Base-by-base conservation (phyloP, 2,113 vertebrate species). In the Spilogale gracilis region DNA sequence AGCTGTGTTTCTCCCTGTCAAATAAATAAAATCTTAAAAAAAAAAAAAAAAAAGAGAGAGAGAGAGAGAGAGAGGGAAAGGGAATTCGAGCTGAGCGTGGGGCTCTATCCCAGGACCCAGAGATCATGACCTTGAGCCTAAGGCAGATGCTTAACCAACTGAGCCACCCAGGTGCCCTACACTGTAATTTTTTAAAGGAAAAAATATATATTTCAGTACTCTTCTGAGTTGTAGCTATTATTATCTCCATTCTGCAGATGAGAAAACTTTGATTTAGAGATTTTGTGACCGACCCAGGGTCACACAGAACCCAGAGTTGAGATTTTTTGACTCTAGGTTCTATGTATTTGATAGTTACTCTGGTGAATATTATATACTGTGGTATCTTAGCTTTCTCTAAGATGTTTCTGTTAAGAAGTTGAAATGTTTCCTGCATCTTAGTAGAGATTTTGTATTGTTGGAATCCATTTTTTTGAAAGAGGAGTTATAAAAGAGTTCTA, bases 201-300 rank as follows among this genome's bases (percentile, higher is more conserved):
- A 48, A 38, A 56, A 79, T 65, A 14, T 43, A 5, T 74, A 56
- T 79, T 80, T 73, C 14, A 54, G 1, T 52, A 58, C 56, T 20
- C 10, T 27, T 74, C 16, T 71, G 27, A 83, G 30, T 48, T 81
- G 2, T 81, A 86, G 56, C 16, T 89, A 14, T 82, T 88, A 63
- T 43, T 48, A 58, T 5, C 56, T 71, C 18, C 21, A 5, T 83
- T 91, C 20, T 95, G 43, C 8, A 69, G 58, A 32, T 43, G 14
- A 76, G n/a, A 50, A 95, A 84, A 85, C 45, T 67, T 96, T 73
- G 18, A 25, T 79, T 92, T 38, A 80, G 69, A 89, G 48, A 80
- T 56, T 80, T 63, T 80, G 69, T 83, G 65, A 93, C 20, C 4
- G 43, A 56, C 14, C 27, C 63, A 4, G 21, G 61, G 21, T 54